Conservation (phyloP, 1,140 invertebrate species). For the Trichoplusia ni region DNA sequence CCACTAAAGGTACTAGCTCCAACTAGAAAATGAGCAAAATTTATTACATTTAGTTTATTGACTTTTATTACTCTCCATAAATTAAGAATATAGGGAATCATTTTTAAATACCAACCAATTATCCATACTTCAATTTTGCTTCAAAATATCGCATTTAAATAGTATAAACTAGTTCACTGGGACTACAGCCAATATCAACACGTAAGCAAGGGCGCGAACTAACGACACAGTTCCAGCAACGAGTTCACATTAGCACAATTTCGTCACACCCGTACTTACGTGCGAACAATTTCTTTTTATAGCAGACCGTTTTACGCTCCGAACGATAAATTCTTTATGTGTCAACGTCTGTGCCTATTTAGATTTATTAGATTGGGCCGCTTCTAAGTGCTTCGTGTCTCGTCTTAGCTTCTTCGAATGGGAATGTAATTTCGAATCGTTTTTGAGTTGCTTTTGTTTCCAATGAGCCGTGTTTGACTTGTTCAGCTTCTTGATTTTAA, state of each 20-base stretch:
- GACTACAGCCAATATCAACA: background rate
- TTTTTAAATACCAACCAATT: too few species aligned
- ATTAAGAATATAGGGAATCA: too few species aligned
- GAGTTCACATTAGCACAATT: background rate
- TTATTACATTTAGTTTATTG: too few species aligned
- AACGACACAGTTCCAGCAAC: background rate
- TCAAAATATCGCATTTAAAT: background rate
- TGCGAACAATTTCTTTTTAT: constrained; percentile 15
- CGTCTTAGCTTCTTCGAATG: background rate
- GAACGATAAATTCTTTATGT: constrained; percentile 25
- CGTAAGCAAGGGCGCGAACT: background rate
- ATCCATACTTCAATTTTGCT: too few species aligned
- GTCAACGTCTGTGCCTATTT: constrained; percentile 17
- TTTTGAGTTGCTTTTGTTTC: background rate
- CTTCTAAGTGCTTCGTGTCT: background rate
- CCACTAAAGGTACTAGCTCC: too few species aligned
- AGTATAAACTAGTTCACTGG: background rate
- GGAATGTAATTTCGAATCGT: background rate
- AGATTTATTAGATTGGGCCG: constrained; percentile 13
- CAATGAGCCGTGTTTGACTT: background rate
- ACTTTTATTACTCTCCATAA: too few species aligned
- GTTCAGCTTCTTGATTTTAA: too few species aligned
- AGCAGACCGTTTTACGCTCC: constrained; percentile 1
- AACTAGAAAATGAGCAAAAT: too few species aligned
- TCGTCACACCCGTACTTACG: background rate